Evolutionary conservation across 2,113 vertebrate species (phyloP).

Genomic region (Motacilla alba): DNA sequence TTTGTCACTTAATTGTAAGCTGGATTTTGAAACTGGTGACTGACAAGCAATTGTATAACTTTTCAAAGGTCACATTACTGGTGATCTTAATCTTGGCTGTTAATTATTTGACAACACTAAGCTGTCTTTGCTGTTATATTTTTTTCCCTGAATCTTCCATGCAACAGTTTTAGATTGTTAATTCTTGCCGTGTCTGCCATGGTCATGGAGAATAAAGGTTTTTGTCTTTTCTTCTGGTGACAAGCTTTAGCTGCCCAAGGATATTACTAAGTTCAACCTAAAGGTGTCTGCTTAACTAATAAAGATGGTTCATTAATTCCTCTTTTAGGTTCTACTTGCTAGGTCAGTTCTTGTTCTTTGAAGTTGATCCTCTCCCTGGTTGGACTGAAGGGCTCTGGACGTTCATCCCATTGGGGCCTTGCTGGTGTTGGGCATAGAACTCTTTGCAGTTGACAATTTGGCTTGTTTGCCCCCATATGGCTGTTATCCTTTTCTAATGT

Average conservation of each 20-base stretch:
- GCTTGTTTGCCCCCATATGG: neutral
- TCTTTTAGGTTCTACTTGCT: neutral
- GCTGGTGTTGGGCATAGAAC: neutral
- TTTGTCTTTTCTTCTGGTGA: neutral
- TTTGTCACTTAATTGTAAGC: neutral
- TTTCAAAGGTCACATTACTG: neutral
- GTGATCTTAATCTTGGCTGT: neutral
- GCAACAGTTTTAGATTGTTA: neutral
- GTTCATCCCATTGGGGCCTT: rapidly evolving
- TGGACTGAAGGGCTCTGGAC: neutral
- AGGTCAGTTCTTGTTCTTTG: neutral
- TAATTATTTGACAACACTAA: neutral
- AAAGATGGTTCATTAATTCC: neutral
- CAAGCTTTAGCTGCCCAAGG: neutral
- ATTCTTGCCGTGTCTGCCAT: neutral
- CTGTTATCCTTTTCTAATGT: neutral
- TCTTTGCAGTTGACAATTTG: neutral
- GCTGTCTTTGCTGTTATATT: neutral
- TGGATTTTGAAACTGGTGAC: neutral
- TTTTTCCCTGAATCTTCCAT: neutral
- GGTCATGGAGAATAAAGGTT: neutral
- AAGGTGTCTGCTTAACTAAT: neutral
- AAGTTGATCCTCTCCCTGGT: neutral
- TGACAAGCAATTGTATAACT: neutral
- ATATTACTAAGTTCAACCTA: neutral